Evolutionary conservation across 2,113 vertebrate genomes (phyloP).

Genomic region (Eretmodus cyanostictus): DNA sequence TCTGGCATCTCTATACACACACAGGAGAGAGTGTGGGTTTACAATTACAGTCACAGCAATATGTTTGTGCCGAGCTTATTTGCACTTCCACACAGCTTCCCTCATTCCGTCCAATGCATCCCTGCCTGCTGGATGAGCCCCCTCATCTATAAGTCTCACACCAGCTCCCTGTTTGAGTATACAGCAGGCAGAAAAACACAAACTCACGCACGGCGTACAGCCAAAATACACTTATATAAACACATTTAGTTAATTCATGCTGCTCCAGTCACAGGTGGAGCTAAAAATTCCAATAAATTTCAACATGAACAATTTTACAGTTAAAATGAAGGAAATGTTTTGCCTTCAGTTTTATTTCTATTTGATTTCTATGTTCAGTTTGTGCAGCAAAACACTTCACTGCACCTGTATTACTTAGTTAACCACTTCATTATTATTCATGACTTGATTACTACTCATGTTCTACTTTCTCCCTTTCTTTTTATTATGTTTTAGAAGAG

Average conservation of each 20-base stretch:
- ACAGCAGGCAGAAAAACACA: not conserved
- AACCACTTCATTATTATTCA: not conserved
- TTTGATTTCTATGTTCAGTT: not conserved
- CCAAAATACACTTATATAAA: not conserved
- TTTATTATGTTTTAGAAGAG: not conserved
- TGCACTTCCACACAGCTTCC: not conserved
- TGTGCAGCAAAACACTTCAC: not conserved
- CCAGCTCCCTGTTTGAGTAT: not conserved
- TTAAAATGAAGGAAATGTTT: not conserved
- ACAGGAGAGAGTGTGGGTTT: not conserved
- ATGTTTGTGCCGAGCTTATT: not conserved
- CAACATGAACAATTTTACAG: not conserved
- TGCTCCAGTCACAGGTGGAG: not conserved
- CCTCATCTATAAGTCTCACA: not conserved
- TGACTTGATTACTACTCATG: not conserved
- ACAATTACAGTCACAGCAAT: not conserved
- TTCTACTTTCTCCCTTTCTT: not conserved
- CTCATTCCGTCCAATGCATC: not conserved
- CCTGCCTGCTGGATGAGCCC: not conserved
- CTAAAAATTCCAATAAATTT: not conserved
- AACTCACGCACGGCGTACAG: not conserved
- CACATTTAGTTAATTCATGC: not conserved
- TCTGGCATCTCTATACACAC: not conserved
- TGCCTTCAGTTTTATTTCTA: not conserved
- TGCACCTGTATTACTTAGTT: not conserved